These are phyloP conservation scores for Eulithis prunata DNA, from an alignment of 2,888 invertebrate species.

Conservation along the genomic window DNA sequence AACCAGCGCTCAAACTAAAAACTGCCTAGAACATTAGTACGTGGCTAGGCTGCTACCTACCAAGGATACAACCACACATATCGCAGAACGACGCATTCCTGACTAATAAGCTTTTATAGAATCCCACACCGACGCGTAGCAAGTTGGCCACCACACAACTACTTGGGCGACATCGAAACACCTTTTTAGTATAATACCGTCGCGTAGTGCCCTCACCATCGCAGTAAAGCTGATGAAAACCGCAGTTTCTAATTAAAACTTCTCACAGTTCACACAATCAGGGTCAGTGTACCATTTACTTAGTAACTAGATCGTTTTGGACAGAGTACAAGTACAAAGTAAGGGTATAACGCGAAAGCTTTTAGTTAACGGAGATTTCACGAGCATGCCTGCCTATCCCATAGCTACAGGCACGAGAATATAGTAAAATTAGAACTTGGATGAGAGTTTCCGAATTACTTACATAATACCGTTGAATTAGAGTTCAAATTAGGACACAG, in stretches of 20 bases:
- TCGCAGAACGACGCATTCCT: background rate
- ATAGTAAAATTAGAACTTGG: background rate
- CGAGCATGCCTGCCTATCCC: slow-evolving; percentile 3
- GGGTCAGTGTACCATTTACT: slow-evolving; percentile 30
- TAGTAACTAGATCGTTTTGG: slow-evolving; percentile 20
- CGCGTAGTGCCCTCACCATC: slow-evolving; percentile 40
- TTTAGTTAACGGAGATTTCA: slow-evolving; percentile 13
- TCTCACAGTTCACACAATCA: slow-evolving; percentile 46
- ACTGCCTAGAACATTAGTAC: background rate
- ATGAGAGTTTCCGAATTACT: no score
- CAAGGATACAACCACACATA: background rate
- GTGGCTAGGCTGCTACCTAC: background rate
- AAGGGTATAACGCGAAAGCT: slow-evolving; percentile 3
- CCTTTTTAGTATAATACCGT: slow-evolving; percentile 28
- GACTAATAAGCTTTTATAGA: slow-evolving; percentile 1
- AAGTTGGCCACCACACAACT: background rate
- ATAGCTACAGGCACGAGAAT: background rate
- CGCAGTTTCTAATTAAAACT: slow-evolving; percentile 56
- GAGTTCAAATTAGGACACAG: no score
- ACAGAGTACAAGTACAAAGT: slow-evolving; percentile 2
- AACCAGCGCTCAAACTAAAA: background rate
- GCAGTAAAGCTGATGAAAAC: slow-evolving; percentile 47
- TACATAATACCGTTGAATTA: no score
- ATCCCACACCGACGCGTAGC: background rate
- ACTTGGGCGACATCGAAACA: background rate